These are phyloP conservation scores for Cylloceria caligata DNA, from an alignment of 2,888 invertebrate genomes.

Conservation along the genomic window DNA sequence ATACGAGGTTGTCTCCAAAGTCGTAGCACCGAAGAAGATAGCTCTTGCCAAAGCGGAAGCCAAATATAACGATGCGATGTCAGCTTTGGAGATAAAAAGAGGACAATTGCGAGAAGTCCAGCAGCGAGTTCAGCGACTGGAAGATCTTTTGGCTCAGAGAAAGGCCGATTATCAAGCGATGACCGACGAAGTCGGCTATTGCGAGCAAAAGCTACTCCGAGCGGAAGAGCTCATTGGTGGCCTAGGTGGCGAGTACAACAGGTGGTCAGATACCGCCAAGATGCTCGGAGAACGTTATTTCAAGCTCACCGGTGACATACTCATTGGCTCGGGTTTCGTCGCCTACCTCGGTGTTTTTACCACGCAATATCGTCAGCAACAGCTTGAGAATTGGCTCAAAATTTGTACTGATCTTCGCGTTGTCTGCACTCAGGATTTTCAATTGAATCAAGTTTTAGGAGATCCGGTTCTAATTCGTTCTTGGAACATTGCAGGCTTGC, in stretches of 20 bases:
- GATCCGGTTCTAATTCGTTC: slow-evolving; percentile 95
- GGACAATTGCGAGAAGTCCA: slow-evolving; percentile 89
- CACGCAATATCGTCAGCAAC: slow-evolving; percentile 88
- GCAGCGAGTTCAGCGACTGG: slow-evolving; percentile 89
- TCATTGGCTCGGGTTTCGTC: slow-evolving; percentile 94
- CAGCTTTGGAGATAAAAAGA: slow-evolving; percentile 92
- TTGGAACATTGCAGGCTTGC: slow-evolving; percentile 96
- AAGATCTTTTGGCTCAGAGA: slow-evolving; percentile 89
- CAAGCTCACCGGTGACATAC: slow-evolving; percentile 92
- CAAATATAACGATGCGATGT: slow-evolving; percentile 91
- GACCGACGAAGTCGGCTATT: slow-evolving; percentile 94
- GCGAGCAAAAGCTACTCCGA: slow-evolving; percentile 93
- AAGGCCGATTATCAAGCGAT: slow-evolving; percentile 89
- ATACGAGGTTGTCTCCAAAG: slow-evolving; percentile 96
- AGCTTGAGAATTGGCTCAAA: slow-evolving; percentile 91
- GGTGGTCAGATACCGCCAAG: slow-evolving; percentile 94
- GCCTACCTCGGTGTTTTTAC: slow-evolving; percentile 97
- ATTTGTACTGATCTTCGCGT: slow-evolving; percentile 90
- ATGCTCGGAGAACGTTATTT: slow-evolving; percentile 89
- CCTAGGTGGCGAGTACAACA: slow-evolving; percentile 94
- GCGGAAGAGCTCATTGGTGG: slow-evolving; percentile 97
- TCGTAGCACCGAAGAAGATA: slow-evolving; percentile 96
- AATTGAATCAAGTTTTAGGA: slow-evolving; percentile 92
- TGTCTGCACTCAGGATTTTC: slow-evolving; percentile 91
- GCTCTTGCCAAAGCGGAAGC: slow-evolving; percentile 94